Evolutionary conservation across 2,113 vertebrate genomes (phyloP).

Genomic region (Solenodon paradoxus): DNA sequence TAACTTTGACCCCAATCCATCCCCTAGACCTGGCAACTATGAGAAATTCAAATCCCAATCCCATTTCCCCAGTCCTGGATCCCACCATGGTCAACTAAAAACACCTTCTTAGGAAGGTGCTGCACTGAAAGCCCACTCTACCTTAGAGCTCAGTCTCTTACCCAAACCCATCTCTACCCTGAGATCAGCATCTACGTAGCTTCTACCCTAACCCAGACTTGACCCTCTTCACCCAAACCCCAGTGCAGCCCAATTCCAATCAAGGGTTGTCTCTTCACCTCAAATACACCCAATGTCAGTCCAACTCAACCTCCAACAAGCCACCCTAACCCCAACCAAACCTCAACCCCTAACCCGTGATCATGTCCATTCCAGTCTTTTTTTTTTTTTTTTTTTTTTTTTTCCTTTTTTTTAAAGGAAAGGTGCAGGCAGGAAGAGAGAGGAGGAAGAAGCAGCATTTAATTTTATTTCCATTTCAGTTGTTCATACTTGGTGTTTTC

Average conservation of each 20-base stretch:
- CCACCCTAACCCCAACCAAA: not conserved
- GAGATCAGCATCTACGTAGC: not conserved
- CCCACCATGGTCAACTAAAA: not conserved
- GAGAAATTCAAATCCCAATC: not conserved
- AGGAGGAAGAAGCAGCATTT: too few species aligned
- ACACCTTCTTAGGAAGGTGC: not conserved
- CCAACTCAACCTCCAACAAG: not conserved
- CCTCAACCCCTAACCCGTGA: not conserved
- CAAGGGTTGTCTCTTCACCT: not conserved
- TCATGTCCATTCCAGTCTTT: not conserved
- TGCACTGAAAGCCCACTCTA: not conserved
- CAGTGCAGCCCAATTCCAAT: not conserved
- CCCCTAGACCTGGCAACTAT: not conserved
- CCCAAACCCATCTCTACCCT: not conserved
- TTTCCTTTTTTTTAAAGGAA: too few species aligned
- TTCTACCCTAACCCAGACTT: not conserved
- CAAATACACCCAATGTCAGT: not conserved
- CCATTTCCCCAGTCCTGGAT: not conserved
- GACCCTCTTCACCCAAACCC: not conserved
- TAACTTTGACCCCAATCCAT: not conserved
- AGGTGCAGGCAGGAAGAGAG: too few species aligned
- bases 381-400: too few species aligned
- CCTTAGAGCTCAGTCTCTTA: not conserved
- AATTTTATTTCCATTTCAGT: too few species aligned
- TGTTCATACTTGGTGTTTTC: too few species aligned